Evolutionary conservation across 2,113 vertebrate genomes (phyloP).

Genomic region (Epinephelus fuscoguttatus): DNA sequence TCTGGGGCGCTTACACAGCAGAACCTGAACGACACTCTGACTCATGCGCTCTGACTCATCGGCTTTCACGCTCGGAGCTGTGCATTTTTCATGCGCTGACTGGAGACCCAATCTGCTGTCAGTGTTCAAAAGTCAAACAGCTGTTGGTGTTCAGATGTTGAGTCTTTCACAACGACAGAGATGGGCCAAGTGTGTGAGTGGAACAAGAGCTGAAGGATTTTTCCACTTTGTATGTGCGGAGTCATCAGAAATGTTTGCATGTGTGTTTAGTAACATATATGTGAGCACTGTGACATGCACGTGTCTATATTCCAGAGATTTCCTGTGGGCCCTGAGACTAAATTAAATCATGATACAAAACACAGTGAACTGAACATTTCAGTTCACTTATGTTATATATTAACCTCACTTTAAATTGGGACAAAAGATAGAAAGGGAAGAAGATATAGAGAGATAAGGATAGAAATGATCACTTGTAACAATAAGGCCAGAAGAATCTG

Average conservation of each 20-base stretch:
- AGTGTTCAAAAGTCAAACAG: conserved; percentile 39
- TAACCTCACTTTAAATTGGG: too few relatives aligned
- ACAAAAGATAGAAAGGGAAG: too few relatives aligned
- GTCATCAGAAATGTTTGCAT: conserved; percentile 3
- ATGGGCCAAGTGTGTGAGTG: conserved; percentile 41
- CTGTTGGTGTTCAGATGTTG: conserved; percentile 1
- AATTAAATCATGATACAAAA: neutral
- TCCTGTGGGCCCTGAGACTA: too few relatives aligned
- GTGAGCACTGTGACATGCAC: neutral
- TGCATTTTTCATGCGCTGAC: neutral
- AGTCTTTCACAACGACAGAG: conserved; percentile 35
- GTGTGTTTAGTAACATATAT: neutral
- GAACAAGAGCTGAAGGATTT: neutral
- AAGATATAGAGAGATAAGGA: too few relatives aligned
- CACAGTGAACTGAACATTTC: too few relatives aligned
- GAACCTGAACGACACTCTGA: neutral
- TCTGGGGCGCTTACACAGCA: neutral
- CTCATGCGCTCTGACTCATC: conserved; percentile 5
- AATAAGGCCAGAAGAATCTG: too few relatives aligned
- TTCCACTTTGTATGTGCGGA: conserved; percentile 4
- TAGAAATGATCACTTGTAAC: too few relatives aligned
- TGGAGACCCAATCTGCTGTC: neutral
- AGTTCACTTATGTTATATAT: too few relatives aligned
- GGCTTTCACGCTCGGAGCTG: neutral
- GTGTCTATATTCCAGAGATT: neutral